Percentiles rank a stretch among this genome's conserved stretches.
These are phyloP conservation scores for Dasyornis broadbenti DNA, from an alignment of 2,113 vertebrate genomes.

Conservation along the genomic window DNA sequence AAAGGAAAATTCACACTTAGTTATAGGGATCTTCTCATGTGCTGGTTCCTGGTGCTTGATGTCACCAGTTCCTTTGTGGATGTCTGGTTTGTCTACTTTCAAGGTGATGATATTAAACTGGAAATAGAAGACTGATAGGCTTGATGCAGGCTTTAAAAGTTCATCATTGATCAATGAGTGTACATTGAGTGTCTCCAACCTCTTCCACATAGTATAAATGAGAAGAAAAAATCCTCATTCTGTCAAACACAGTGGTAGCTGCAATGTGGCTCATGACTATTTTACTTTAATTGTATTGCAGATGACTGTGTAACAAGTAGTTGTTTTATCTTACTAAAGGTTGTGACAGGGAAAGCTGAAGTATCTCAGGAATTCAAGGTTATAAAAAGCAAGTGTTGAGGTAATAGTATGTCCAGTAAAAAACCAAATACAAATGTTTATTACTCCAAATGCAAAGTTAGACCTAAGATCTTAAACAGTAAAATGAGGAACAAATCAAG, in stretches of 20 bases:
- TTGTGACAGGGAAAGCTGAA: not conserved
- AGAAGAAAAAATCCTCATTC: not conserved
- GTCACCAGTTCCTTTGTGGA: not conserved
- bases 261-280: not conserved
- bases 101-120: not conserved
- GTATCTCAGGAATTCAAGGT: not conserved
- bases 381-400: not conserved
- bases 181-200: not conserved
- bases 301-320: not conserved
- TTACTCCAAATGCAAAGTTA: not conserved
- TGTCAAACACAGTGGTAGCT: not conserved
- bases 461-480: not conserved
- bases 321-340: not conserved
- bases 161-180: not conserved
- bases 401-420: not conserved
- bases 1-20: not conserved
- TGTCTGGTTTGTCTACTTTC: not conserved
- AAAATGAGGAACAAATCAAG: not conserved
- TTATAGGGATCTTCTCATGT: not conserved
- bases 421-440: not conserved
- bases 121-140: constrained; percentile 26
- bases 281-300: not conserved
- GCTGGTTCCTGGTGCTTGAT: not conserved
- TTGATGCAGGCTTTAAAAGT: not conserved
- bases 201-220: not conserved